Base-by-base conservation (phyloP, 1,140 invertebrate species). In the Procambarus virginalis region DNA sequence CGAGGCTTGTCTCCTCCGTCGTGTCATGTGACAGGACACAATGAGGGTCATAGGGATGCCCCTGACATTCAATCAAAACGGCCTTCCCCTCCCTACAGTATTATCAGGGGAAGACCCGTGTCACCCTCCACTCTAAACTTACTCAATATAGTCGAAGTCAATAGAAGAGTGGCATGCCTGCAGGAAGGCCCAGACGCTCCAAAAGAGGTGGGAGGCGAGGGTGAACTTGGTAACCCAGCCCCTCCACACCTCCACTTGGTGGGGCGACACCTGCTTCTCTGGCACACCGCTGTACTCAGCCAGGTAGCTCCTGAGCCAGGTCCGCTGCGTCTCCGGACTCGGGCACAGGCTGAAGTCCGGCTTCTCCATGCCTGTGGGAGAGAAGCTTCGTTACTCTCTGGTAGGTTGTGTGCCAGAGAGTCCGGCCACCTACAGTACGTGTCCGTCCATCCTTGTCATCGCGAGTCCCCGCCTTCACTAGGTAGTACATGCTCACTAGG, bases 91-190 rank as follows among this genome's bases (percentile, higher is more conserved):
- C 34, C 34, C 34, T 34, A 34, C 34, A 34, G 34, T 0, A 34
- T 34, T 1, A 34, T 34, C 1, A 22, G 12, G 10, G 10, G 22
- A 20, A 45, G 10, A 45, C 48, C 6, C 9, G 9, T 45, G 48
- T 6, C n/a, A 6, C 34, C 34, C n/a, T 77, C 5, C 2, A 77
- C 22, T n/a, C 58, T 3, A 4, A 0, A 95, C 95, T 95, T 95
- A 99, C 97, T 95, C 95, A 86, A 98, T 94, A 95, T 97, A 99
- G 94, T 99, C 98, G 94, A 99, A 99, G 93, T 99, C 96, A 93
- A 99, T 98, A 78, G 94, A 95, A 0, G 98, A 99, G 94, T 97
- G 95, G 93, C 97, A 96, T 12, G 97, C 96, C 94, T 99, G 98
- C 77, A 99, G 96, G 2, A 99, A 94, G 6, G 96, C 96, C 99